These are phyloP conservation scores for Boleophthalmus pectinirostris DNA, from an alignment of 2,113 vertebrate species.

Conservation along the genomic window DNA sequence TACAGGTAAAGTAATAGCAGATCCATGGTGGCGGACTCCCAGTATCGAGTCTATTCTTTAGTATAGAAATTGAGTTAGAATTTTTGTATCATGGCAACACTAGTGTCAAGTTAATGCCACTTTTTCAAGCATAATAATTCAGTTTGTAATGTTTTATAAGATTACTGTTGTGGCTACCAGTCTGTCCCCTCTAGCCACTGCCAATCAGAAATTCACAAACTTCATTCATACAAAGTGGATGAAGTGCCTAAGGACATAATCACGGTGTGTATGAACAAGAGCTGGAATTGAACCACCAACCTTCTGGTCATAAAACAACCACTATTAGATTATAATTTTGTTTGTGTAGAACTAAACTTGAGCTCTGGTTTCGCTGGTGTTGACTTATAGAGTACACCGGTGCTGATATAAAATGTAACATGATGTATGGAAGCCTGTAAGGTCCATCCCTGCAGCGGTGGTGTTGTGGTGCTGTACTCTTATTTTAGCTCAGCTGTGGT, in stretches of 20 bases:
- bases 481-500: not conserved
- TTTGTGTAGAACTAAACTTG: too few relatives aligned
- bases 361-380: not conserved
- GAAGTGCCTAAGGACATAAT: too few relatives aligned
- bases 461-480: not conserved
- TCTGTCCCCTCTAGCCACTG: too few relatives aligned
- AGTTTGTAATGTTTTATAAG: too few relatives aligned
- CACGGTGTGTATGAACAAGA: not conserved
- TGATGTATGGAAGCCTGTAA: conserved; percentile 6
- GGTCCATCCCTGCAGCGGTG: not conserved
- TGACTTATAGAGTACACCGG: not conserved
- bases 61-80: too few relatives aligned
- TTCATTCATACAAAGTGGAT: too few relatives aligned
- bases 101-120: not conserved
- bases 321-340: not conserved
- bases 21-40: too few relatives aligned
- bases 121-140: not conserved
- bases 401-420: not conserved
- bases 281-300: not conserved
- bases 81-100: too few relatives aligned
- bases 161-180: too few relatives aligned
- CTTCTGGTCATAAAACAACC: not conserved
- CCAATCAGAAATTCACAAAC: too few relatives aligned
- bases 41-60: too few relatives aligned
- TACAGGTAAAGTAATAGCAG: too few relatives aligned